Base-by-base conservation (phyloP, 2,888 invertebrate species). In the Meliscaeva auricollis region DNA sequence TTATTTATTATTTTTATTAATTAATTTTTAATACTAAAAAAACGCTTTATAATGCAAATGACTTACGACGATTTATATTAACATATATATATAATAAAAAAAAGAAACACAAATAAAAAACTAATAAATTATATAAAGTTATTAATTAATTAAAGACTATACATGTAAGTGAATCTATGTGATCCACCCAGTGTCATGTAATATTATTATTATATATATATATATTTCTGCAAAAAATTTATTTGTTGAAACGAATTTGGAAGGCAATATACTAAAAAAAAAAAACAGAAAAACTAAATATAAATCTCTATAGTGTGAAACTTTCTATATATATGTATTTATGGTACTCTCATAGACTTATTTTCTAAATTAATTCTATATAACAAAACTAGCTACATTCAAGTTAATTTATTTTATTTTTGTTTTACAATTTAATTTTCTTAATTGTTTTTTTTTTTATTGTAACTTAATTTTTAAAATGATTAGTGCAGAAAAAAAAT, bases 31-130 rank as follows among this genome's bases (percentile, higher is more conserved):
- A 84, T 66, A 76, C 46, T 60, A 62, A 73, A 80, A 82, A 73
- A 84, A 79, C 83, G 83, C 83, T 83, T 83, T 83, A 74, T 83
- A 84, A 84, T 72, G 80, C 78, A 79, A 84, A 84, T 84, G 80
- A 84, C 84, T 84, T 80, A 80, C 69, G 62, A 76, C 66, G 66
- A 66, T 66, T 50, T 66, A 66, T 22, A 66, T 84, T 76, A 80
- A 80, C 58, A 80, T 50, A 81, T 38, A 62, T 56, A 78, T 83
- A 74, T 69, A 77, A 74, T 68, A 58, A 48, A 80, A 44, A 66
- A n/a, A 69, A 22, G n/a, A 52, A 77, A 44, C 35, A 54, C 3
- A 56, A 35, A 56, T 5, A 30, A 41, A 52, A 74, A 75, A 38
- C 38, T 8, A 38, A 83, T 62, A 73, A 54, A 78, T 75, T 79